phyloP scores from a whole-genome alignment of 2,888 invertebrate genomes.

The Subacronicta megacephala region DNA sequence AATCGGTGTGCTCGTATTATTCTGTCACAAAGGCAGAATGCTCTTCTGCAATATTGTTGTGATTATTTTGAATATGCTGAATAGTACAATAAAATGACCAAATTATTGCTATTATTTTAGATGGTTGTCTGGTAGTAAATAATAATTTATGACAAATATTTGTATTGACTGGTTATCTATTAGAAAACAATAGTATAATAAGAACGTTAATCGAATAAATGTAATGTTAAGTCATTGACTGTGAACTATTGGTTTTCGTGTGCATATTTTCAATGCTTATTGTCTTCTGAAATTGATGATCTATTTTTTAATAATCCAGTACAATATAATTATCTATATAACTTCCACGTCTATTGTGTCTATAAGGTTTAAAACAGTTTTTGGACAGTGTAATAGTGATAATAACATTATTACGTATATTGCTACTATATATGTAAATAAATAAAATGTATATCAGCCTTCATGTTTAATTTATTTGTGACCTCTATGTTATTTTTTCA shows the following conservation, averaged over 20 bases:
- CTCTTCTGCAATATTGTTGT: constrained; percentile 4
- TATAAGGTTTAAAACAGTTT: constrained; percentile 64
- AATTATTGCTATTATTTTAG: constrained; percentile 59
- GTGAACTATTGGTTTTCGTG: constrained; percentile 36
- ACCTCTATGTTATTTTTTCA: constrained; percentile 1
- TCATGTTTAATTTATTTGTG: constrained; percentile 62
- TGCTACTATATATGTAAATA: constrained; percentile 78
- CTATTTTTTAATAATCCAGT: constrained; percentile 38
- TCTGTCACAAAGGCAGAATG: not conserved
- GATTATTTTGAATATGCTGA: constrained; percentile 61
- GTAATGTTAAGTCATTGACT: constrained; percentile 40
- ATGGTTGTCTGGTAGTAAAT: constrained; percentile 52
- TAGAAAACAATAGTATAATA: constrained; percentile 51
- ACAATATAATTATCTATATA: constrained; percentile 42
- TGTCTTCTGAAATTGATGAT: constrained; percentile 53
- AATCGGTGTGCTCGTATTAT: not conserved
- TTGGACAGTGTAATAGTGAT: constrained; percentile 68
- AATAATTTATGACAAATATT: constrained; percentile 58
- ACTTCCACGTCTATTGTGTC: constrained; percentile 68
- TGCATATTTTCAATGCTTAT: constrained; percentile 51
- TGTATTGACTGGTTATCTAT: constrained; percentile 67
- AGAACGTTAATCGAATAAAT: constrained; percentile 51
- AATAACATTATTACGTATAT: constrained; percentile 64
- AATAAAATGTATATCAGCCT: constrained; percentile 80
- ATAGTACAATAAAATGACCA: constrained; percentile 85